Evolutionary conservation across 2,888 invertebrate species (phyloP), one percentile per base, ranked within the genome.

Genomic region (Petrolisthes cinctipes): DNA sequence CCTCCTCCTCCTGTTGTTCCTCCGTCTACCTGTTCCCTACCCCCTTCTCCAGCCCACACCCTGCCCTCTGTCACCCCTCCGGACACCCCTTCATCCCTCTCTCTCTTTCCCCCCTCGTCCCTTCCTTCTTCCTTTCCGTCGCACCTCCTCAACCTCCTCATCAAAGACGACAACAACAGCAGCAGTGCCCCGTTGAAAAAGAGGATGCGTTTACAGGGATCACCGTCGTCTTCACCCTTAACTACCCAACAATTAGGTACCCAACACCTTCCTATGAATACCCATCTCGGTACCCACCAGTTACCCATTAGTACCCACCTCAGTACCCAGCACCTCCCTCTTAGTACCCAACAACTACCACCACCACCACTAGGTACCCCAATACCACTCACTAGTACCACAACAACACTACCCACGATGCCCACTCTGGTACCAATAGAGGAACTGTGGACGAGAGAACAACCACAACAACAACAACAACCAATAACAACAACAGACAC

Each of bases 31-130:
- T 6, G 20, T 23, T 51, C 66, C 66, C 17, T 14, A 23, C 37
- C 61, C 61, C 20, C 81, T 37, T 14, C 14, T 37, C 61, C 81
- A 11, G 66, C 81, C 81, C 61, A 17, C 73, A 73, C 73, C 73
- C 73, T 20, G 7, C 51, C 20, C 37, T 37, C 6, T 20, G 17
- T 4, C 66, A 9, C 66, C 9, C 66, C 66, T 14, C 9, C 11
- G 66, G 66, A 61, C 66, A 61, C 11, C 17, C 17, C 66, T 61
- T 14, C 66, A 61, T 17, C 17, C 9, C 66, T 17, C 61, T 61
- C 11, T 17, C 9, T 61, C 61, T 61, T 9, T 61, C 4, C 61
- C 61, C 11, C 61, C 61, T 11, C 61, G 9, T 17, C 17, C 61
- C 61, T 61, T 11, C 9, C 11, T 11, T 17, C 17, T 61, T 17